Evolutionary conservation across 1,140 invertebrate genomes (phyloP).

Genomic region (Temnothorax longispinosus): DNA sequence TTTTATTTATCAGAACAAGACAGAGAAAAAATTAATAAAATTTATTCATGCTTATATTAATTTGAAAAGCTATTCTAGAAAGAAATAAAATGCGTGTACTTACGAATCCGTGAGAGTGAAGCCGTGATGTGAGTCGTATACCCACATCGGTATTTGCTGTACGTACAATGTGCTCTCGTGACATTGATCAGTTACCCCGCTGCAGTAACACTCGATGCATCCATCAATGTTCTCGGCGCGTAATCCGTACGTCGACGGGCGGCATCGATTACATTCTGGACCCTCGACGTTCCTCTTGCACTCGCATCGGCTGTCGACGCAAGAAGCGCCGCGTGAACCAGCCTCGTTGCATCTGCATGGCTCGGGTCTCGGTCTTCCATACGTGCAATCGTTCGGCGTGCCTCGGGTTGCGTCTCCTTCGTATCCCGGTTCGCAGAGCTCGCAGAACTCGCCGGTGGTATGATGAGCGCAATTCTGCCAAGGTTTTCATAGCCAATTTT

Average conservation of each 20-base stretch:
- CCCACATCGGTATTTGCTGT: constrained; percentile 89
- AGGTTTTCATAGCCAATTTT: background rate
- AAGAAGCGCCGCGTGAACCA: constrained; percentile 87
- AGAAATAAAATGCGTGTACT: constrained; percentile 64
- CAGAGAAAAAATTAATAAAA: background rate
- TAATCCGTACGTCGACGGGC: constrained; percentile 93
- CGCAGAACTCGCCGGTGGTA: constrained; percentile 94
- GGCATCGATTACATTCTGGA: constrained; percentile 92
- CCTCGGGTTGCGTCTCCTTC: constrained; percentile 87
- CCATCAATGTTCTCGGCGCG: constrained; percentile 91
- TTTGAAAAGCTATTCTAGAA: background rate
- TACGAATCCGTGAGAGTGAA: constrained; percentile 89
- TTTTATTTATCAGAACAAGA: constrained; percentile 10
- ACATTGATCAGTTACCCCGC: constrained; percentile 93
- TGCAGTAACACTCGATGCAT: constrained; percentile 97
- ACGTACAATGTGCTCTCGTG: constrained; percentile 88
- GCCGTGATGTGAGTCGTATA: constrained; percentile 87
- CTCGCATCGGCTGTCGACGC: constrained; percentile 87
- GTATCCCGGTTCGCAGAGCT: constrained; percentile 93
- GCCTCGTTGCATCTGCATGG: constrained; percentile 88
- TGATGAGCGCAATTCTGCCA: constrained; percentile 93
- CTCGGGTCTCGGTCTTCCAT: constrained; percentile 32
- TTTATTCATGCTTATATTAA: constrained; percentile 4
- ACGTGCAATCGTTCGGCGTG: constrained; percentile 84
- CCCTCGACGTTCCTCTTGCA: constrained; percentile 93